A percentile compares a stretch with the other conserved stretches of the same genome.
phyloP scores from a whole-genome alignment of 2,888 invertebrate genomes.

The Pharmacophagus antenor region DNA sequence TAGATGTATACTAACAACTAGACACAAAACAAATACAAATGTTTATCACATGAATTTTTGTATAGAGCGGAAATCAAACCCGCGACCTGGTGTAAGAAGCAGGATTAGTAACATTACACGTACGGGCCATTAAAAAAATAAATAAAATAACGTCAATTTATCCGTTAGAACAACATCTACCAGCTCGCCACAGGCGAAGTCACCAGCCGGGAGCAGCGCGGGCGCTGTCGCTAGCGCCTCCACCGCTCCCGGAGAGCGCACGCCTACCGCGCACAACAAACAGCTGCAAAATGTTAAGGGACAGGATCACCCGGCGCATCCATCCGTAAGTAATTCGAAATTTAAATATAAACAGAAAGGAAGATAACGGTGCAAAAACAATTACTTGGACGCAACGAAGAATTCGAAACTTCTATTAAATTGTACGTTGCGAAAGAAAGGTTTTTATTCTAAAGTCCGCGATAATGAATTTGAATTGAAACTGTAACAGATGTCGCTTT shows the following conservation, averaged over 20 bases:
- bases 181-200: slow-evolving; percentile 86
- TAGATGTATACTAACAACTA: no score
- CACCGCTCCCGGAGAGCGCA: slow-evolving; percentile 75
- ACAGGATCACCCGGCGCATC: slow-evolving; percentile 83
- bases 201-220: slow-evolving; percentile 86
- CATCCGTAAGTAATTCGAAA: slow-evolving; percentile 83
- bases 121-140: no score
- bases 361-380: neutral
- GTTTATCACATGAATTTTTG: no score
- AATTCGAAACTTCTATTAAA: no score
- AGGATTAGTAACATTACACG: no score
- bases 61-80: no score
- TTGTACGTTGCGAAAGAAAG: no score
- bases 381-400: neutral
- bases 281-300: slow-evolving; percentile 88
- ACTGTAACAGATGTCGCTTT: no score
- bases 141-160: neutral
- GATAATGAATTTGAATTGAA: no score
- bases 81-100: no score
- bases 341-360: neutral
- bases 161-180: slow-evolving; percentile 85
- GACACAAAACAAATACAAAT: no score
- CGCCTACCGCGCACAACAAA: slow-evolving; percentile 86
- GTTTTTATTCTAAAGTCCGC: no score
- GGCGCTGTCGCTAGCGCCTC: slow-evolving; percentile 74